These are phyloP conservation scores for Chrosomus eos DNA, from an alignment of 2,797 vertebrate species.

Conservation along the genomic window DNA sequence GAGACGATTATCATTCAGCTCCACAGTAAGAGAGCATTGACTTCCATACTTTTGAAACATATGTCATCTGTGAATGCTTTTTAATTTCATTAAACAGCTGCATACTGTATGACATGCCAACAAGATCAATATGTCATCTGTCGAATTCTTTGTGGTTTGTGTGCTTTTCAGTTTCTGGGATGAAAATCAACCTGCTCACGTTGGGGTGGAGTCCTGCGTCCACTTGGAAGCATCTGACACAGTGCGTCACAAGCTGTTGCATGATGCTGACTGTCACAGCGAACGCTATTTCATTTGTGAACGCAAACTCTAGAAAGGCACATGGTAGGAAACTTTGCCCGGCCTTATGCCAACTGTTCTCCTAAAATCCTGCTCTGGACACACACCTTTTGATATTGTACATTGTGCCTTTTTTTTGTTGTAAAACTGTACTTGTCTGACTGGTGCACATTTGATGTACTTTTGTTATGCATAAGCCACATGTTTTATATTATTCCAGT, in stretches of 20 bases:
- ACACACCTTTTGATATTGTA: neutral
- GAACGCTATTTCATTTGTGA: conserved; percentile 30
- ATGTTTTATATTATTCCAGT: neutral
- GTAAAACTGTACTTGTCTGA: neutral
- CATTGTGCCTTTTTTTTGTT: neutral
- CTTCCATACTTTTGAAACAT: neutral
- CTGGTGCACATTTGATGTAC: conserved; percentile 2
- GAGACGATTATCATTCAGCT: conserved; percentile 8
- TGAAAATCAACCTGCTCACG: neutral
- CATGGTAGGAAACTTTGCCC: neutral
- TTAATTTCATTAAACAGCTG: neutral
- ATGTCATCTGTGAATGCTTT: no score
- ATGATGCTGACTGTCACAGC: conserved; percentile 23
- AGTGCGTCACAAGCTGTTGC: neutral
- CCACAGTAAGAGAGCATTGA: conserved; percentile 16
- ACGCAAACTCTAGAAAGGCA: neutral
- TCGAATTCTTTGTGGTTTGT: neutral
- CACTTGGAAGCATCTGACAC: neutral
- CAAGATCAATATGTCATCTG: neutral
- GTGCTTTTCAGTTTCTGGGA: conserved; percentile 30
- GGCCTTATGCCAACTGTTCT: neutral
- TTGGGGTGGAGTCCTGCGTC: conserved; percentile 8
- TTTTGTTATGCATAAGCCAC: neutral
- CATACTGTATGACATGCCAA: neutral
- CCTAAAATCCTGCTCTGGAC: neutral